Conservation (phyloP, 2,113 vertebrate genomes). For the Heterocephalus glaber region DNA sequence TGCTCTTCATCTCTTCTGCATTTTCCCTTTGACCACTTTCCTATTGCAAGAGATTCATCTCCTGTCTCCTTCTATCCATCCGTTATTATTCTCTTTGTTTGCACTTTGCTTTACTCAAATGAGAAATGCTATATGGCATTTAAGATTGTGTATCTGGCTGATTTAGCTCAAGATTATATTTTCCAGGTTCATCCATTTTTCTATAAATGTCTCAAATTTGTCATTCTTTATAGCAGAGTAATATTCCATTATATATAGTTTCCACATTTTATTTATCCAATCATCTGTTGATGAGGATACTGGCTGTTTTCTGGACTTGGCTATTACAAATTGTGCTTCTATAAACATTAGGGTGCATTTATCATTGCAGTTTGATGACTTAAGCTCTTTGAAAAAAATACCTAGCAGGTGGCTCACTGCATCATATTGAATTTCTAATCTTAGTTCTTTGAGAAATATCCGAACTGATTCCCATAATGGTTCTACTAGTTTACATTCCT, state of each 20-base stretch:
- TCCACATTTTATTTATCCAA: neutral
- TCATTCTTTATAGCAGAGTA: neutral
- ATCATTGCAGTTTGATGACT: neutral
- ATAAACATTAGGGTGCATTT: neutral
- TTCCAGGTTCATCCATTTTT: neutral
- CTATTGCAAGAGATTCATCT: neutral
- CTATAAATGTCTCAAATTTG: neutral
- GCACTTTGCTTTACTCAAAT: neutral
- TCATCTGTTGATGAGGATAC: neutral
- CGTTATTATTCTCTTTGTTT: neutral
- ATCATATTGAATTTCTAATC: neutral
- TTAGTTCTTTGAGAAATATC: too few species aligned
- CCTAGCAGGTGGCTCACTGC: neutral
- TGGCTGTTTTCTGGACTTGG: neutral
- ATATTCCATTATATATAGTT: neutral
- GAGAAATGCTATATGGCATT: neutral
- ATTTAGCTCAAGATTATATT: neutral
- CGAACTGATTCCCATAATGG: too few species aligned
- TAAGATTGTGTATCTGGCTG: neutral
- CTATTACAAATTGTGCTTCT: neutral
- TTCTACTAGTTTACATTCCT: too few species aligned
- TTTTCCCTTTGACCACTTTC: neutral
- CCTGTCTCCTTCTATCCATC: neutral
- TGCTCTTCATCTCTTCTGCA: neutral
- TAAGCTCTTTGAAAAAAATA: neutral